Base-by-base conservation (phyloP, 2,797 vertebrate species). In the Eremophila alpestris region DNA sequence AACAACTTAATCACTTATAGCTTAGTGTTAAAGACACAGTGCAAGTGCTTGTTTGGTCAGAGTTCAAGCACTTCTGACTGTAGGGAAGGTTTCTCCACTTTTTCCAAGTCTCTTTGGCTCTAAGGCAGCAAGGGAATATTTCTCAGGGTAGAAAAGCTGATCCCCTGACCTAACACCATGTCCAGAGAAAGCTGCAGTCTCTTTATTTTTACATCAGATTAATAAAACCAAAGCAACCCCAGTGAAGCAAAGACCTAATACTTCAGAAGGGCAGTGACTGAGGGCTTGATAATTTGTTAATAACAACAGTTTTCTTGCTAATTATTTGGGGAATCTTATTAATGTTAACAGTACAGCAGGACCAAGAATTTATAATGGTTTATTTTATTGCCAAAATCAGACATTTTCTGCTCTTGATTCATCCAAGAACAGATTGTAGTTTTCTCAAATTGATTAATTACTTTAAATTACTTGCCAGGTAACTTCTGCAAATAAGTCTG, bases 201-300 rank as follows among this genome's bases (percentile, higher is more conserved):
- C 26, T 52, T 16, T n/a, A 54, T 55, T 95, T 89, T 59, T 32
- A 49, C 7, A 43, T 48, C 16, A 62, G 30, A 58, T 43, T 64
- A 69, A 75, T 38, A 75, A 87, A 92, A 52, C 9, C 4, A 43
- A 32, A 79, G 16, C 23, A 56, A 3, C 7, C 55, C 13, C 19
- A 30, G 16, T 38, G 56, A 90, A 38, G 7, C 18, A 87, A 90
- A 68, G 0, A 5, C 10, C 36, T 52, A 60, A 26, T 51, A 73
- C 70, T 94, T 90, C 71, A n/a, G 74, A 86, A 91, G 36, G 69
- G 81, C 49, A 60, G 24, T 71, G 71, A 85, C 41, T 51, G 54
- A 62, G 24, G 38, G 7, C n/a, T 89, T 94, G 68, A 63, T 74
- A 83, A 85, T 83, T 93, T 80, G 30, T 59, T 82, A 75, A 58